Evolutionary conservation across 30 jellyfish, hydroid and myxozoan species (phyloP), one percentile per base, ranked within the genome.

Genomic region (Aurelia sp.): DNA sequence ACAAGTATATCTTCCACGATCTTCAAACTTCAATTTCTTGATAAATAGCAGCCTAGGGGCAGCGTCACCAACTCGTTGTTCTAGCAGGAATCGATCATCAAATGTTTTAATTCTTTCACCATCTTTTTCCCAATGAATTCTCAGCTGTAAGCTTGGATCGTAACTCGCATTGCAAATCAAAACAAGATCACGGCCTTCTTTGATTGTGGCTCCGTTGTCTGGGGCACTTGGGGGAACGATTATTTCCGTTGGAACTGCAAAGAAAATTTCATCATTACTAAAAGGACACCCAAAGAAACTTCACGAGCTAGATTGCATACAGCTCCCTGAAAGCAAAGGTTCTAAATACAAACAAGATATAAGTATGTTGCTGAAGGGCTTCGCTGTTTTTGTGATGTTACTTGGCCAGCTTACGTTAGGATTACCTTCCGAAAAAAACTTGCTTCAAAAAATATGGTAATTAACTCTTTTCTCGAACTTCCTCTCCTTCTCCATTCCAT

Each of bases 101-200:
- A 94, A 94, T 61, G 82, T 55, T 30, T 96, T 86, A 82, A 94
- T 94, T 13, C 76, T 72, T 31, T 82, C 93, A 11, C 99, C 99
- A 48, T 91, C 99, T 74, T 94, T 94, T 68, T 72, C 87, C 99
- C 99, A 94, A 20, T 94, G 98, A 67, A 94, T 89, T 12, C 96
- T 89, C 44, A 94, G 89, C 72, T 94, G 98, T 67, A 94, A 89
- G 22, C 69, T 73, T 44, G 86, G 86, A 63, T 94, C 99, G 80
- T 96, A 88, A 7, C 91, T 41, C 2, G 97, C 97, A 79, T 96
- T 94, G 87, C 99, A 94, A 51, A 88, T 67, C 58, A 94, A 71
- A 27, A 64, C 88, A 8, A 80, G 74, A 47, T 79, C 88, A 2
- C 77, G 20, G 40, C 96, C 96, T 19, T 24, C 67, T 48, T 76